Percentiles rank a stretch among this genome's conserved stretches.
These are phyloP conservation scores for Mycteria americana DNA, from an alignment of 2,797 vertebrate genomes.

Conservation along the genomic window DNA sequence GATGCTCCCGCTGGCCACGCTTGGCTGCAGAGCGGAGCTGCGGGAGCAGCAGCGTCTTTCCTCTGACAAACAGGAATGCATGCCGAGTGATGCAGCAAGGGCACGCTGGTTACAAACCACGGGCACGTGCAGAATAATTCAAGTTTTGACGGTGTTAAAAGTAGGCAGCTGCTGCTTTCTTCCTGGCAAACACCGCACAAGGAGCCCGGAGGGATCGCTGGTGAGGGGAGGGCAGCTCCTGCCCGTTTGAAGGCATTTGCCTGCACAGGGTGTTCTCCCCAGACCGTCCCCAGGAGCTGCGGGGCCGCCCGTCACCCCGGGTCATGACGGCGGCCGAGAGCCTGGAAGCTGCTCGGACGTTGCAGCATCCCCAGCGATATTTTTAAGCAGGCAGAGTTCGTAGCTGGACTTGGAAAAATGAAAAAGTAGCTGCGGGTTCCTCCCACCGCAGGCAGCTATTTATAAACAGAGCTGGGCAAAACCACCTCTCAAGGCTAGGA, in stretches of 20 bases:
- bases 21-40: neutral
- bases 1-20: neutral
- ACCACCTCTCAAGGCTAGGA: neutral
- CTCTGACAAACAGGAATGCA: neutral
- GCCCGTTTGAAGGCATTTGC: neutral
- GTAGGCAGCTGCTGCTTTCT: neutral
- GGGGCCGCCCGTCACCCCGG: neutral
- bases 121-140: neutral
- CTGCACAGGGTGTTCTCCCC: neutral
- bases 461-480: neutral
- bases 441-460: neutral
- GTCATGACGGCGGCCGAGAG: neutral
- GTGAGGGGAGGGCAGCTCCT: neutral
- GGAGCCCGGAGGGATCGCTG: neutral
- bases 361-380: neutral
- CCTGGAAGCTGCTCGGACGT: neutral
- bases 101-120: rapidly evolving
- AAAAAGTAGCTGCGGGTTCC: neutral
- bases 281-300: neutral
- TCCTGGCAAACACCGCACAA: neutral
- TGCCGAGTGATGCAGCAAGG: neutral
- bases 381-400: neutral
- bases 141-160: neutral
- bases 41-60: neutral
- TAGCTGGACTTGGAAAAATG: neutral